A percentile compares a stretch with the other conserved stretches of the same genome.
Conservation (phyloP, 2,113 vertebrate species). For the Cephalopterus ornatus region DNA sequence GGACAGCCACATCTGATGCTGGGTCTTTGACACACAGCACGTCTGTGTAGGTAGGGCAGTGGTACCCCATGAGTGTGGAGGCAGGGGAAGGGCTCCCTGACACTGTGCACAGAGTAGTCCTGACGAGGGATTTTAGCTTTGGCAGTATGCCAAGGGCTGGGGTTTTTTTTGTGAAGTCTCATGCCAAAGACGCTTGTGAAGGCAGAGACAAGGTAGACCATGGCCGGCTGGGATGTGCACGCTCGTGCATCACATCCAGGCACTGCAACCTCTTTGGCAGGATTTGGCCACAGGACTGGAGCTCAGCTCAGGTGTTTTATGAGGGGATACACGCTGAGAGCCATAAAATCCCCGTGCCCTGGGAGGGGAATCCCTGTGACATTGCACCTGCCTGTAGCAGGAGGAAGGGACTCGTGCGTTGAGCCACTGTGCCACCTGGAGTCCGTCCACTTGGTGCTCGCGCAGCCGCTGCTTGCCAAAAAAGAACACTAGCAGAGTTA, state of each 20-base stretch:
- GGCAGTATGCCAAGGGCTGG: accelerated
- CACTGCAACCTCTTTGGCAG: not conserved
- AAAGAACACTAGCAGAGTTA: not conserved
- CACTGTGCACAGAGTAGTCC: not conserved
- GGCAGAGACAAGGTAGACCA: not conserved
- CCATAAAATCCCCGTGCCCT: not conserved
- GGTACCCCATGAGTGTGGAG: accelerated
- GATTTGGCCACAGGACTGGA: not conserved
- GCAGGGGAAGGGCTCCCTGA: not conserved
- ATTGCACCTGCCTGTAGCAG: not conserved
- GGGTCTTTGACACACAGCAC: not conserved
- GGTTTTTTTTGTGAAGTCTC: accelerated
- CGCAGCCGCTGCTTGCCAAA: not conserved
- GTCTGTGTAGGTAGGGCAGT: not conserved
- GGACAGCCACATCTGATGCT: not conserved
- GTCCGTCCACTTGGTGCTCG: not conserved
- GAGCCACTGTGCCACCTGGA: not conserved
- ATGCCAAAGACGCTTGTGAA: accelerated
- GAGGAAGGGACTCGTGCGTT: accelerated
- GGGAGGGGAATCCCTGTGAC: not conserved
- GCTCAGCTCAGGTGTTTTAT: not conserved
- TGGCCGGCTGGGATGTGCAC: not conserved
- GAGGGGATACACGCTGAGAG: not conserved
- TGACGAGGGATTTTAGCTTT: accelerated
- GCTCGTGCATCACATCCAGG: accelerated